phyloP scores from a whole-genome alignment of 2,888 invertebrate species.

The Hipparchia sbordonii region DNA sequence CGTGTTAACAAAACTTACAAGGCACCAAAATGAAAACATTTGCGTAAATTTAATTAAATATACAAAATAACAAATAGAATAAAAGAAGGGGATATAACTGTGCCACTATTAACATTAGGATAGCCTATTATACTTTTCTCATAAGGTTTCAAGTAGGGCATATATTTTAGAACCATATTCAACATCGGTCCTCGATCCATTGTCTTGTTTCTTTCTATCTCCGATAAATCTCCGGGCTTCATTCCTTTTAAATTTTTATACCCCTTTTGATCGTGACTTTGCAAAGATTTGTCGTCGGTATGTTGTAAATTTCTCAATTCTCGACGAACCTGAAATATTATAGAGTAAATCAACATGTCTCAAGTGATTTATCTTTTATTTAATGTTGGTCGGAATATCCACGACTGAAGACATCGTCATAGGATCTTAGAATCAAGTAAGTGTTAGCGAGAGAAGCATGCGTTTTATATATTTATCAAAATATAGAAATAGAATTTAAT shows the following conservation, averaged over 20 bases:
- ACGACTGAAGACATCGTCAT: too few relatives aligned
- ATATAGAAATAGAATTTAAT: too few relatives aligned
- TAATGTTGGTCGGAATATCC: too few relatives aligned
- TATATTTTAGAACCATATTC: slow-evolving; percentile 62
- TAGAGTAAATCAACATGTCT: neutral
- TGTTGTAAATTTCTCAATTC: slow-evolving; percentile 37
- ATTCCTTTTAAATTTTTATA: neutral
- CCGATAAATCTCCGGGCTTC: slow-evolving; percentile 9
- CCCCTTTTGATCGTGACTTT: neutral
- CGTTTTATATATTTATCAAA: too few relatives aligned
- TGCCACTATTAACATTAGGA: slow-evolving; percentile 10
- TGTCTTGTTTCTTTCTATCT: slow-evolving; percentile 44
- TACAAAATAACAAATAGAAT: slow-evolving; percentile 18
- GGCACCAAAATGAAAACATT: neutral
- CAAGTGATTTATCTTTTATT: too few relatives aligned
- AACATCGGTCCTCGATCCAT: slow-evolving; percentile 55
- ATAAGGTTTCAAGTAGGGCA: slow-evolving; percentile 66
- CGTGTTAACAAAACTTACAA: neutral
- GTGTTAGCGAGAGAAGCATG: too few relatives aligned
- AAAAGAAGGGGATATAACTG: slow-evolving; percentile 1
- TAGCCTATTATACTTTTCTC: slow-evolving; percentile 49
- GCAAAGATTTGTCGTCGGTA: slow-evolving; percentile 20
- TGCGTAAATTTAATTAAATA: slow-evolving; percentile 8
- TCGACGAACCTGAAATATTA: slow-evolving; percentile 47
- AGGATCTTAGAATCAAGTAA: too few relatives aligned